Evolutionary conservation across 1,140 invertebrate genomes (phyloP), one percentile per base, ranked within the genome.

Genomic region (Vanessa atalanta): DNA sequence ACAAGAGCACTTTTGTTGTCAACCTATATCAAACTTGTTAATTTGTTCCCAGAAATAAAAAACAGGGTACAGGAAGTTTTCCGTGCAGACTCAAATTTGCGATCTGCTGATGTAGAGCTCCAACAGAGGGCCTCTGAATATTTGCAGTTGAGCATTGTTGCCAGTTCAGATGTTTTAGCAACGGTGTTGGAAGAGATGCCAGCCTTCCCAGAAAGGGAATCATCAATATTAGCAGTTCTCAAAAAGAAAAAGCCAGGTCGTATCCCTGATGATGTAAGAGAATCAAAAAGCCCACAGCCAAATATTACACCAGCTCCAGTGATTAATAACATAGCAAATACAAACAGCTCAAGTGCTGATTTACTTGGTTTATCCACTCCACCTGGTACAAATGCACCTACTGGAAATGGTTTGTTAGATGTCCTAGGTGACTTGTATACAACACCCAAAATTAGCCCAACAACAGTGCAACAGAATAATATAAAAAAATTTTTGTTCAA

Each of bases 131-230:
- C 99, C 64, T 98, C 98, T 47, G 99, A 99, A 93, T 99, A 99
- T 94, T 93, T 99, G 31, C 98, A 99, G 83, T 93, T 99, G 53
- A 99, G 98, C 88, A 98, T 98, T 78, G 97, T 99, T 70, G 98
- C 99, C 13, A 98, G 98, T 63, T 96, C 97, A 37, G 99, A 99
- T 95, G 99, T 99, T 78, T 93, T 99, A 95, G 98, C 98, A 8
- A 99, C 98, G 63, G 99, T 99, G 69, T 94, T 99, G 66, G 99
- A 99, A 95, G 99, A 99, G 94, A 99, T 99, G 99, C 99, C 99
- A 65, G 98, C 99, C 63, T 99, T 99, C 93, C 98, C 99, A 3
- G 99, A 99, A 93, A 95, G 99, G 83, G 99, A 99, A 94, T 99
- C 98, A 64, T 99, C 98, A 3, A 98, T 99, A 86, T 95, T 99